phyloP scores from a whole-genome alignment of 2,888 invertebrate species.

The Gibbula magus region DNA sequence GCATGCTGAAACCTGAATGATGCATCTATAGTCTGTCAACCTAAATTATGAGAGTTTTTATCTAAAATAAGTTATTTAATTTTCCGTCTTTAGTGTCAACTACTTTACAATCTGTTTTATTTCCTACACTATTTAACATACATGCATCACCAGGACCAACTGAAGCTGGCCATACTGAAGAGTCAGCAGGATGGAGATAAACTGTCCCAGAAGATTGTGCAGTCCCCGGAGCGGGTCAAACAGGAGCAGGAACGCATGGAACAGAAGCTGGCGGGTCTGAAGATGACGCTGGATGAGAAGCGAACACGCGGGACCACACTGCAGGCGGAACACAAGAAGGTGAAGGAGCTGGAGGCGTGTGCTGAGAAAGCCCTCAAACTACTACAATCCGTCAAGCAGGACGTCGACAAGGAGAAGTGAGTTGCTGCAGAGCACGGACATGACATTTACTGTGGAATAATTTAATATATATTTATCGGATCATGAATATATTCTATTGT shows the following conservation, averaged over 20 bases:
- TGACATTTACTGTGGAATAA: too few species aligned
- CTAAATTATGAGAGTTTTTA: too few species aligned
- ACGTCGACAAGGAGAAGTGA: conserved; percentile 56
- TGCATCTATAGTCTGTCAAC: too few species aligned
- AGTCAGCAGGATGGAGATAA: conserved; percentile 55
- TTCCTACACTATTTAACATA: too few species aligned
- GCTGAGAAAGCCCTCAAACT: conserved; percentile 54
- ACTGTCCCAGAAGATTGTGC: conserved; percentile 64
- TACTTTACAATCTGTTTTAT: too few species aligned
- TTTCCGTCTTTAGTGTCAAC: too few species aligned
- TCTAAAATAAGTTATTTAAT: too few species aligned
- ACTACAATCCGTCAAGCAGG: conserved; percentile 48
- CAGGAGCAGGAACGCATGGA: conserved; percentile 57
- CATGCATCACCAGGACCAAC: conserved; percentile 57
- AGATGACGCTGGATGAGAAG: conserved; percentile 46
- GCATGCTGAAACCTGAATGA: too few species aligned
- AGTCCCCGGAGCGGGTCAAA: conserved; percentile 64
- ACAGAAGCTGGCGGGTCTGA: conserved; percentile 47
- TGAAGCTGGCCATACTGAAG: conserved; percentile 49
- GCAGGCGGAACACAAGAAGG: conserved; percentile 42
- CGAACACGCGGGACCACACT: conserved; percentile 47
- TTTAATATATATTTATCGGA: too few species aligned
- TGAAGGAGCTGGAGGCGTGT: conserved; percentile 34
- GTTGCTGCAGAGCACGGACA: neutral
- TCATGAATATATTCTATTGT: too few species aligned